phyloP scores from a whole-genome alignment of 2,888 invertebrate species.

The Selenia dentaria region DNA sequence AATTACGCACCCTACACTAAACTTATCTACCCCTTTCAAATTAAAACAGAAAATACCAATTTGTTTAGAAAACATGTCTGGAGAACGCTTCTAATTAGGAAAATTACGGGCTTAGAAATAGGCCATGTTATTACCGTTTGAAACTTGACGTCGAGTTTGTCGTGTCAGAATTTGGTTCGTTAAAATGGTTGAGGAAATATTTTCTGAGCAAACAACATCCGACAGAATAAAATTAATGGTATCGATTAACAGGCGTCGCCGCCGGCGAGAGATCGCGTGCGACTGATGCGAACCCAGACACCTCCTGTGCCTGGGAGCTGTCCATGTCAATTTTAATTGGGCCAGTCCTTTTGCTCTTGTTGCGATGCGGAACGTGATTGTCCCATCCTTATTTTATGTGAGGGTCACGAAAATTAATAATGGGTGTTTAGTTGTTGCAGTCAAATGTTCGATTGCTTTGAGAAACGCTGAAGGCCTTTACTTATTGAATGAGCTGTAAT shows the following conservation, averaged over 20 bases:
- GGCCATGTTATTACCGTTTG: slow-evolving; percentile 26
- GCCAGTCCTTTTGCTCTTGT: slow-evolving; percentile 68
- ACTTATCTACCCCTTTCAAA: slow-evolving; percentile 72
- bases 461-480: slow-evolving; percentile 18
- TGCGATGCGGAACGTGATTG: slow-evolving; percentile 68
- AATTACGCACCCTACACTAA: slow-evolving; percentile 80
- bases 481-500: too few species aligned
- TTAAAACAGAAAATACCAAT: slow-evolving; percentile 33
- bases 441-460: slow-evolving; percentile 20
- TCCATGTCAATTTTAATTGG: slow-evolving; percentile 82
- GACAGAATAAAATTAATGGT: slow-evolving; percentile 77
- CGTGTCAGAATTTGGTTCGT: slow-evolving; percentile 45
- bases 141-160: slow-evolving; percentile 22
- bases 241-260: slow-evolving; percentile 72
- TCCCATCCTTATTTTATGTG: slow-evolving; percentile 67
- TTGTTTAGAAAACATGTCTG: slow-evolving; percentile 18
- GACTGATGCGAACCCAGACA: slow-evolving; percentile 66
- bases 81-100: slow-evolving; percentile 34
- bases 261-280: slow-evolving; percentile 72
- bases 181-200: slow-evolving; percentile 61
- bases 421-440: slow-evolving; percentile 18
- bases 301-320: slow-evolving; percentile 64
- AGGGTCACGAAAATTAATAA: slow-evolving; percentile 65
- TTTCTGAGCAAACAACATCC: slow-evolving; percentile 63
- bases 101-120: slow-evolving; percentile 32